Percentiles rank a stretch among this genome's conserved stretches.
These are phyloP conservation scores for Falco biarmicus DNA, from an alignment of 2,797 vertebrate genomes.

Conservation along the genomic window DNA sequence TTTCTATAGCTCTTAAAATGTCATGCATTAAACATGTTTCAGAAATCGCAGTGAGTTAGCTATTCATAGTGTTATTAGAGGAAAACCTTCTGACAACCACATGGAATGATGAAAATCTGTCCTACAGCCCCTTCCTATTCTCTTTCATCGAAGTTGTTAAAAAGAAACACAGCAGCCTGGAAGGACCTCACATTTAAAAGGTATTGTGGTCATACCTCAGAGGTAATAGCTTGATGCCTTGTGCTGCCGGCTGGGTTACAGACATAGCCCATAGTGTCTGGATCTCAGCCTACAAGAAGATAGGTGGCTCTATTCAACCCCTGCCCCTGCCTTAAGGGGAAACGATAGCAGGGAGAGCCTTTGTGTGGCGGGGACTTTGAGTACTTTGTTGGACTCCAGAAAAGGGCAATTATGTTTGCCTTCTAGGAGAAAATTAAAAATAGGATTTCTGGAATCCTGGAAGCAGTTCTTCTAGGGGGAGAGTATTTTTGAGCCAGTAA, in stretches of 20 bases:
- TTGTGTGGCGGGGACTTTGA: not conserved
- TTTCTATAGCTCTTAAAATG: conserved; percentile 73
- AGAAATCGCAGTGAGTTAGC: conserved; percentile 46
- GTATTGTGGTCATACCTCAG: not conserved
- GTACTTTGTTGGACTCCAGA: not conserved
- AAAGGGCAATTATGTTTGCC: conserved; percentile 21
- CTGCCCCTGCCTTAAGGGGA: not conserved
- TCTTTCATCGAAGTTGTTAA: conserved; percentile 27
- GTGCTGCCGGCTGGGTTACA: conserved; percentile 2
- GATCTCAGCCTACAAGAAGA: not conserved
- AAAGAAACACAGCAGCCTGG: conserved; percentile 5
- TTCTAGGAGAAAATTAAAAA: conserved; percentile 16
- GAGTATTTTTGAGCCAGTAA: conserved; percentile 2
- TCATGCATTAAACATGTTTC: conserved; percentile 72
- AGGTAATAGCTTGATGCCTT: conserved; percentile 15
- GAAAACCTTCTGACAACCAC: conserved; percentile 35
- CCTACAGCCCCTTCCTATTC: not conserved
- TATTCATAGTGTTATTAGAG: conserved; percentile 60
- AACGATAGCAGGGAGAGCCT: not conserved
- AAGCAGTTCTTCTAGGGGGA: not conserved
- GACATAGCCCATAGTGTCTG: not conserved
- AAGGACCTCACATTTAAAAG: conserved; percentile 5
- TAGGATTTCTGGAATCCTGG: not conserved
- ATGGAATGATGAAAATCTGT: conserved; percentile 49
- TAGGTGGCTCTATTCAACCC: not conserved